Evolutionary conservation across 2,113 vertebrate species (phyloP).

Genomic region (Heliornis fulica): DNA sequence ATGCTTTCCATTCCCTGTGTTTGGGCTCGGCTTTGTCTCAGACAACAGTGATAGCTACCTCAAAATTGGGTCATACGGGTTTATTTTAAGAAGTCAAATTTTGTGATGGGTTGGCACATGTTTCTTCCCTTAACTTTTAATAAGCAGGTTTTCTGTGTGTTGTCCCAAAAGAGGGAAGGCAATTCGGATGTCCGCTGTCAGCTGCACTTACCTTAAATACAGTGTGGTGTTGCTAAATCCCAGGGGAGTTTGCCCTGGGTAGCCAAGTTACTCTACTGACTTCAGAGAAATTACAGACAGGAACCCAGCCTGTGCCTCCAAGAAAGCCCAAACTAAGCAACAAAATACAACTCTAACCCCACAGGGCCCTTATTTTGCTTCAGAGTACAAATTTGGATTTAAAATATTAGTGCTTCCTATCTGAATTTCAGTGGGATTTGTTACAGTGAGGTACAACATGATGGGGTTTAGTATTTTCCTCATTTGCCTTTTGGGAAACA

Average conservation of each 20-base stretch:
- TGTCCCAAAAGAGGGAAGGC: neutral
- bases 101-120: neutral
- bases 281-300: neutral
- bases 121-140: neutral
- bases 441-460: neutral
- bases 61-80: neutral
- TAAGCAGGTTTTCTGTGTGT: neutral
- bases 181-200: neutral
- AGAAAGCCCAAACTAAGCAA: neutral
- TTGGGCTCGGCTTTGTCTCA: neutral
- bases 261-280: neutral
- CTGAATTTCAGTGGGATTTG: neutral
- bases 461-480: neutral
- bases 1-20: neutral
- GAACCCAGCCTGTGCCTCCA: neutral
- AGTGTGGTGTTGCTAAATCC: neutral
- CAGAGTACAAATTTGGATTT: neutral
- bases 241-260: neutral
- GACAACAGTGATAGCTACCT: neutral
- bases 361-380: neutral
- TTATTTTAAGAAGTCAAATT: neutral
- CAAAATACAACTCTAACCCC: neutral
- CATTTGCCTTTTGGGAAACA: neutral
- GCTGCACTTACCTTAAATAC: neutral
- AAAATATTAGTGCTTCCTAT: neutral